Conservation (phyloP, 2,888 invertebrate species). For the Dynastes maya region DNA sequence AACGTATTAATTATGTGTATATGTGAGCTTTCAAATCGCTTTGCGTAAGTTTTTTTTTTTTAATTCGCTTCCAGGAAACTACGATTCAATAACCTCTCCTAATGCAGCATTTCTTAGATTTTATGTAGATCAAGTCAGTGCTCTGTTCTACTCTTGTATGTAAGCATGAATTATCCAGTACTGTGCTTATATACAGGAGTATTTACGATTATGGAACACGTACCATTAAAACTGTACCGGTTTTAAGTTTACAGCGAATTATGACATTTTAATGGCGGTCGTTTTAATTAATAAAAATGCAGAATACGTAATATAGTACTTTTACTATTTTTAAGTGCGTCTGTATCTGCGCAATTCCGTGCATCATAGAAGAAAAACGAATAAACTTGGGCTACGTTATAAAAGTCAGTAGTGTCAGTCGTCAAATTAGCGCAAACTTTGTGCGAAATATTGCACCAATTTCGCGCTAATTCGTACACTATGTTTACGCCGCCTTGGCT, state of each 20-base stretch:
- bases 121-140: constrained; percentile 21
- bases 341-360: too few relatives aligned
- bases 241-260: too few relatives aligned
- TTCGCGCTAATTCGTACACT: too few relatives aligned
- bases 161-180: background rate
- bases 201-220: background rate
- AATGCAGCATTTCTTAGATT: constrained; percentile 27
- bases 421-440: too few relatives aligned
- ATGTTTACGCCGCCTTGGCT: too few relatives aligned
- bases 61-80: constrained; percentile 36
- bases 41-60: constrained; percentile 14
- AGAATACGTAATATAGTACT: background rate
- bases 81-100: constrained; percentile 29
- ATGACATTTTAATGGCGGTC: too few relatives aligned
- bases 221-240: background rate
- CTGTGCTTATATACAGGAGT: background rate
- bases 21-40: constrained; percentile 35
- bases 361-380: too few relatives aligned
- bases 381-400: too few relatives aligned
- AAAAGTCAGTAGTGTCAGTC: too few relatives aligned
- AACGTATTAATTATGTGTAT: constrained; percentile 36
- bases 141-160: background rate
- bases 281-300: too few relatives aligned
- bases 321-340: background rate
- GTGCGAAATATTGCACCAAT: too few relatives aligned